phyloP scores from a whole-genome alignment of 2,888 invertebrate genomes.

The Napeogenes sylphis region DNA sequence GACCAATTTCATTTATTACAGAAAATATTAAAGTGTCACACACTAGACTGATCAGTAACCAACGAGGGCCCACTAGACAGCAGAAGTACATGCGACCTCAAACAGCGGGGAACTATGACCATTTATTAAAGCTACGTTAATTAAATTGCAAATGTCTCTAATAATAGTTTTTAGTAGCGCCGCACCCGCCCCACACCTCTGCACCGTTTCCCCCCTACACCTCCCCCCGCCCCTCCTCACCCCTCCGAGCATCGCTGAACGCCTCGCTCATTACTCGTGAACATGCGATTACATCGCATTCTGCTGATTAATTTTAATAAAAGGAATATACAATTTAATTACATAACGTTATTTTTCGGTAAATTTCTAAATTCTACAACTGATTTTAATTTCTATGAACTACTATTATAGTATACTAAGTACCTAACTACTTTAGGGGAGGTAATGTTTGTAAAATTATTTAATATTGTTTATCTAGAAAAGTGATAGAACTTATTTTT shows the following conservation, averaged over 20 bases:
- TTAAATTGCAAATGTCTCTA: slow-evolving; percentile 35
- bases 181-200: slow-evolving; percentile 13
- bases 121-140: slow-evolving; percentile 27
- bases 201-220: neutral
- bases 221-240: neutral
- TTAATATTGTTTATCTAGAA: too few relatives aligned
- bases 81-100: slow-evolving; percentile 18
- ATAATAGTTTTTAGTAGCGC: slow-evolving; percentile 31
- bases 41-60: neutral
- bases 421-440: too few relatives aligned
- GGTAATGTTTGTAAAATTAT: too few relatives aligned
- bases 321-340: slow-evolving; percentile 21
- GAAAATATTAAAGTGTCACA: too few relatives aligned
- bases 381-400: too few relatives aligned
- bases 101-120: slow-evolving; percentile 12
- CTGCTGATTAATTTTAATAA: slow-evolving; percentile 29
- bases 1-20: too few relatives aligned
- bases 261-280: slow-evolving; percentile 19
- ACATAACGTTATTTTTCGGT: slow-evolving; percentile 7
- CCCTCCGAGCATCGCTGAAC: slow-evolving; percentile 6
- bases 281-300: slow-evolving; percentile 30
- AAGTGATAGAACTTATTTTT: too few relatives aligned
- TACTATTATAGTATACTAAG: too few relatives aligned
- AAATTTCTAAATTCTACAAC: slow-evolving; percentile 1
- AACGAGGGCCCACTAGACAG: neutral